Percentiles rank a stretch among this genome's conserved stretches.
Conservation (phyloP, 2,888 invertebrate genomes). For the Helicoverpa assulta region DNA sequence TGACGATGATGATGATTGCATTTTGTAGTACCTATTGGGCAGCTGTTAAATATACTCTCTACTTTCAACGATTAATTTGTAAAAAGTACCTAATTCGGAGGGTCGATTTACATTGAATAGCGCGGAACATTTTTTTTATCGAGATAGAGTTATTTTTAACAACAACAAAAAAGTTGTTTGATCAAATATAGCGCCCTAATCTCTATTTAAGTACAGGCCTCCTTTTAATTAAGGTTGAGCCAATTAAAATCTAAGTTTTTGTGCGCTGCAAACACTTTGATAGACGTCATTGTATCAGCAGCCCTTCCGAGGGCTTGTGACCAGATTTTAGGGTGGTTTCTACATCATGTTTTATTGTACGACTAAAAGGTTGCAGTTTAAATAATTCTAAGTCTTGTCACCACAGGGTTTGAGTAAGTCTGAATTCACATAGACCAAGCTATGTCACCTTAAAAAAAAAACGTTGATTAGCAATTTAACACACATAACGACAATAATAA, state of each 20-base stretch:
- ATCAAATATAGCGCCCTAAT: slow-evolving; percentile 7
- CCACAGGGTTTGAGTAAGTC: no score
- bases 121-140: not conserved
- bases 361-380: no score
- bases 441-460: no score
- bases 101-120: not conserved
- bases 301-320: not conserved
- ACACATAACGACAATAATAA: not conserved
- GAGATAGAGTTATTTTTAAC: slow-evolving; percentile 14
- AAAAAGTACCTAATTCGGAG: not conserved
- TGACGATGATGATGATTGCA: no score
- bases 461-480: no score
- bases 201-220: slow-evolving; percentile 4
- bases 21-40: not conserved
- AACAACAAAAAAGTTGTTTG: not conserved
- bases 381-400: no score
- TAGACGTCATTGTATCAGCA: slow-evolving; percentile 42
- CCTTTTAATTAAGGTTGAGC: slow-evolving; percentile 47
- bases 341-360: no score
- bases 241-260: slow-evolving; percentile 59
- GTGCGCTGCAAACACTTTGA: slow-evolving; percentile 46
- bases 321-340: not conserved
- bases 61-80: no score
- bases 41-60: not conserved
- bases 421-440: no score